Base-by-base conservation (phyloP, 2,113 vertebrate genomes). In the Ciconia stormi region DNA sequence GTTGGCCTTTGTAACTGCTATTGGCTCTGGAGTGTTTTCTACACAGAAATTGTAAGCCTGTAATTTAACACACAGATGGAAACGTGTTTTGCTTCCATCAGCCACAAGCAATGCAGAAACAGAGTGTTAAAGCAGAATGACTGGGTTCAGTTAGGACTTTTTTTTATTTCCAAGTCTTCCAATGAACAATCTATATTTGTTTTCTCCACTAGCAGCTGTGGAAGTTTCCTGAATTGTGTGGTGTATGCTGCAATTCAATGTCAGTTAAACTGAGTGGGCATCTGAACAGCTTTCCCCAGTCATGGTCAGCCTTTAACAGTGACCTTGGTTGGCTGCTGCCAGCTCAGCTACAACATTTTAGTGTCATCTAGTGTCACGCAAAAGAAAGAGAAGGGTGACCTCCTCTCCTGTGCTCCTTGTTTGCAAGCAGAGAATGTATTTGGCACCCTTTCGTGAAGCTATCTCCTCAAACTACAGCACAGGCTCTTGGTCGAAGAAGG, bases 1-100 rank as follows among this genome's bases (percentile, higher is more conserved):
- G 96, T 98, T 96, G 97, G 97, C 98, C 97, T 98, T 98, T 98
- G 97, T 98, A 95, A 97, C 97, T 97, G 87, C 94, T 97, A 6
- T 95, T 89, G 93, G 94, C 92, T 95, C 91, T 91, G 52, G 92
- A 96, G 95, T 89, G 93, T 97, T 97, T 96, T 90, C 82, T 91
- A 77, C 82, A 74, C 40, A 52, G 73, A 66, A 89, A 34, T 56
- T 58, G 53, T 66, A 77, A 90, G 81, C 65, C 81, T 95, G 87
- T 87, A 58, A 92, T 89, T 93, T 73, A 85, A 56, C 84, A 81
- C 8, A 3, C 50, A 65, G 90, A 50, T 69, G 80, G 92, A 87
- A 56, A 47, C 8, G 22, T 15, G 18, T 59, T 89, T 63, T 76
- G 38, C 83, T 92, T 89, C 87, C 70, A 40, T 61, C 70, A 32